Percentiles rank a stretch among this genome's conserved stretches.
phyloP scores from a whole-genome alignment of 2,113 vertebrate genomes.

The Calypte anna region DNA sequence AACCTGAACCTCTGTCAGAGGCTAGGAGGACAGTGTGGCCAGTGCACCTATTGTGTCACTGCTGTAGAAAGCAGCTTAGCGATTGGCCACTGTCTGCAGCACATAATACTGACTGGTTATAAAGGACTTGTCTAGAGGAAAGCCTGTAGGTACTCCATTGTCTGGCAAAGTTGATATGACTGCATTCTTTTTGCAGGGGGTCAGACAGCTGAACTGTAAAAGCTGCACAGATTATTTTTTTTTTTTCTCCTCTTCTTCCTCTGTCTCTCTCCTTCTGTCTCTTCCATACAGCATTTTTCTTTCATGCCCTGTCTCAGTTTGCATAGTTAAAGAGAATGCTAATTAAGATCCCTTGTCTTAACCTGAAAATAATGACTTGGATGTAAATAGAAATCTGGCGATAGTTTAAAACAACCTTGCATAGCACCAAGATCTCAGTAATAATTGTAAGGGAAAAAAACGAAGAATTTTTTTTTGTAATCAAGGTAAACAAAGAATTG shows the following conservation, averaged over 20 bases:
- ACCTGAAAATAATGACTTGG: conserved; percentile 77
- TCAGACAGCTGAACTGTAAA: conserved; percentile 81
- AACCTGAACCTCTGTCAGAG: conserved; percentile 78
- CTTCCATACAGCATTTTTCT: conserved; percentile 69
- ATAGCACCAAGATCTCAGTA: conserved; percentile 66
- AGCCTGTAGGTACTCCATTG: conserved; percentile 80
- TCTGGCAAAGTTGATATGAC: conserved; percentile 84
- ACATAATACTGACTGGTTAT: conserved; percentile 85
- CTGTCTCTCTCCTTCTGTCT: not conserved
- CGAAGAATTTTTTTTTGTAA: conserved; percentile 72
- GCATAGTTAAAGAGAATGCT: conserved; percentile 80
- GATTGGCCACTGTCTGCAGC: conserved; percentile 83
- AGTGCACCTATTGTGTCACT: conserved; percentile 85
- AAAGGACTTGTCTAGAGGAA: conserved; percentile 83
- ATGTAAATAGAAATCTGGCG: conserved; percentile 73
- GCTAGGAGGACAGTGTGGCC: conserved; percentile 80
- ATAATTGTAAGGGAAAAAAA: conserved; percentile 66
- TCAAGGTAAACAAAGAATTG: conserved; percentile 78
- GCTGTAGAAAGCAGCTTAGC: conserved; percentile 79
- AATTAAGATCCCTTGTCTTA: conserved; percentile 81
- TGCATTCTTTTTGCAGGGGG: conserved; percentile 79
- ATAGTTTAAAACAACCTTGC: conserved; percentile 67
- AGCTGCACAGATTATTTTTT: conserved; percentile 73
- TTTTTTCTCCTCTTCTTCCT: not conserved
- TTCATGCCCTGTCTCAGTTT: conserved; percentile 78